Percentiles rank a stretch among this genome's conserved stretches.
These are phyloP conservation scores for Phrixothrix hirtus DNA, from an alignment of 2,888 invertebrate species.

Conservation along the genomic window DNA sequence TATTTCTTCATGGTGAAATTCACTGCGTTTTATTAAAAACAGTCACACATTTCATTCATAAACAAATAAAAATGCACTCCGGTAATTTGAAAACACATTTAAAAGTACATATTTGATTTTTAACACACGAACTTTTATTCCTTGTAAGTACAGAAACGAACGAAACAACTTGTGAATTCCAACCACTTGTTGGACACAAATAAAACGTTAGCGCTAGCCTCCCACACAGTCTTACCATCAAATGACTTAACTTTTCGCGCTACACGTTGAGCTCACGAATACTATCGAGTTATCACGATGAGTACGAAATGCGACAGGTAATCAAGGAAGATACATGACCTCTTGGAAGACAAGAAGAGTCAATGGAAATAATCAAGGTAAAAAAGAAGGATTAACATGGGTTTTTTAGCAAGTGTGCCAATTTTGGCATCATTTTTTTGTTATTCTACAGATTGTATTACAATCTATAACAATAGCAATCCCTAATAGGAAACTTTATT, in stretches of 20 bases:
- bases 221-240: slow-evolving; percentile 26
- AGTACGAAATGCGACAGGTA: slow-evolving; percentile 1
- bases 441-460: no score
- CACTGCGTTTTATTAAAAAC: slow-evolving; percentile 3
- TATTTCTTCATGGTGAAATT: slow-evolving; percentile 2
- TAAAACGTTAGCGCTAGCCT: slow-evolving; percentile 10
- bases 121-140: no score
- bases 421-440: no score
- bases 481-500: no score
- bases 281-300: slow-evolving; percentile 5
- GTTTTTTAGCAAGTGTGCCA: no score
- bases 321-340: no score
- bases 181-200: slow-evolving; percentile 27
- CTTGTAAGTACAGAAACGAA: slow-evolving; percentile 6
- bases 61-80: slow-evolving; percentile 1
- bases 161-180: slow-evolving; percentile 5
- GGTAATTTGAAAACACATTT: no score
- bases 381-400: no score
- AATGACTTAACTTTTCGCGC: slow-evolving; percentile 28
- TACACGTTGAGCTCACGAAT: slow-evolving; percentile 10
- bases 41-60: slow-evolving; percentile 20
- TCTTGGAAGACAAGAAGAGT: slow-evolving; percentile 1
- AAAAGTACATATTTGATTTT: no score
- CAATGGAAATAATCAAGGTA: background rate
- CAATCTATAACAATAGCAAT: no score